Conservation (phyloP, 2,113 vertebrate genomes). For the Oxyruncus cristatus region DNA sequence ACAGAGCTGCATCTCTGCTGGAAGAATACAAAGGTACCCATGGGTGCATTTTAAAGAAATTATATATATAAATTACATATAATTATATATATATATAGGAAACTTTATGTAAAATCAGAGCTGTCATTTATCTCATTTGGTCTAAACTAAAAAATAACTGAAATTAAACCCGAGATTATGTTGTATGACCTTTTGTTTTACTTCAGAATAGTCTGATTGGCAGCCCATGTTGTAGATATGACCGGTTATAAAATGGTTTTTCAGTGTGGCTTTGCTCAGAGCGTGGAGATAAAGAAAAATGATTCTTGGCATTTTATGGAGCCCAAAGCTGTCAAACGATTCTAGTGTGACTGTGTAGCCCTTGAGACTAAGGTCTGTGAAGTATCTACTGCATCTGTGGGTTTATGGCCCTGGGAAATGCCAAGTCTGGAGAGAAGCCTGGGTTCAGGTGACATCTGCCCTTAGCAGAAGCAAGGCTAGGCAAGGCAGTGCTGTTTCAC, state of each 20-base stretch:
- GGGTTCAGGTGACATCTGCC: neutral
- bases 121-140: neutral
- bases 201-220: neutral
- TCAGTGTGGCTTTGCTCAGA: neutral
- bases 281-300: neutral
- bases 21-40: neutral
- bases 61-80: no score
- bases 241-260: neutral
- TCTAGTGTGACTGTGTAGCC: neutral
- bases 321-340: neutral
- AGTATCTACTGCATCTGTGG: neutral
- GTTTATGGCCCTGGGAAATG: neutral
- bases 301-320: neutral
- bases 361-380: neutral
- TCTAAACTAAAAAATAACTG: conserved; percentile 6
- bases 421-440: neutral
- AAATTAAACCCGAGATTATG: neutral
- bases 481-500: neutral
- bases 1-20: neutral
- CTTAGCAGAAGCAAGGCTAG: neutral
- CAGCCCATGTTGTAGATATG: neutral
- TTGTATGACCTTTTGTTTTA: neutral
- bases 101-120: neutral
- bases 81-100: neutral
- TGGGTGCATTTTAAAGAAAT: neutral